phyloP scores from a whole-genome alignment of 2,113 vertebrate species.

The Piprites chloris region DNA sequence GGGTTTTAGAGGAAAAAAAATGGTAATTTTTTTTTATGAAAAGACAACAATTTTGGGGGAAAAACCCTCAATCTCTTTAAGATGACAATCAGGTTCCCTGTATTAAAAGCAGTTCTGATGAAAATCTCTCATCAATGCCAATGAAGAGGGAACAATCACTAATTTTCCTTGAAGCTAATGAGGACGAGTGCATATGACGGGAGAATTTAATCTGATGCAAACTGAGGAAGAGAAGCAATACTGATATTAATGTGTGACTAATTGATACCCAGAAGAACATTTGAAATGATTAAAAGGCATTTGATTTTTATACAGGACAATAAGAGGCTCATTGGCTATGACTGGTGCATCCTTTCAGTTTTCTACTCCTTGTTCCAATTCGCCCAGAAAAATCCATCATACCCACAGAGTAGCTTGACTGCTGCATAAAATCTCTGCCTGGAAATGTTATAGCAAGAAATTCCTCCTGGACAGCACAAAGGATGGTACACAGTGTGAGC shows the following conservation, averaged over 20 bases:
- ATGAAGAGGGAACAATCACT: conserved; percentile 26
- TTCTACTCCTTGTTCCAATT: conserved; percentile 15
- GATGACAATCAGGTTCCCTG: background rate
- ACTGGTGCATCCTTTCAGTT: conserved; percentile 22
- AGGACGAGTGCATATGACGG: background rate
- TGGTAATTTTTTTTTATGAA: background rate
- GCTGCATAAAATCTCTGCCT: conserved; percentile 54
- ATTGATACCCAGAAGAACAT: conserved; percentile 68
- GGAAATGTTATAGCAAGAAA: conserved; percentile 58
- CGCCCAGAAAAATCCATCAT: conserved; percentile 66
- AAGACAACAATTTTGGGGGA: background rate
- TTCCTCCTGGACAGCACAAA: conserved; percentile 35
- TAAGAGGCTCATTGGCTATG: conserved; percentile 47
- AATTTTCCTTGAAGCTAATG: conserved; percentile 52
- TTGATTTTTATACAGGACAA: conserved; percentile 57
- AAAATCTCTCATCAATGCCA: background rate
- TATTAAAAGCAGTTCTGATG: background rate
- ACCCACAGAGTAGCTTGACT: conserved; percentile 41
- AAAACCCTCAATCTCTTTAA: background rate
- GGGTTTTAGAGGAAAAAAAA: background rate
- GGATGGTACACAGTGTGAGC: background rate
- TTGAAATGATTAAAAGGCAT: conserved; percentile 63
- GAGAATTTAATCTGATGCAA: conserved; percentile 55
- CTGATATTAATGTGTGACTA: conserved; percentile 64
- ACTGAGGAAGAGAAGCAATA: conserved; percentile 38